phyloP scores from a whole-genome alignment of 2,888 invertebrate species.

The Polydesmus complanatus region DNA sequence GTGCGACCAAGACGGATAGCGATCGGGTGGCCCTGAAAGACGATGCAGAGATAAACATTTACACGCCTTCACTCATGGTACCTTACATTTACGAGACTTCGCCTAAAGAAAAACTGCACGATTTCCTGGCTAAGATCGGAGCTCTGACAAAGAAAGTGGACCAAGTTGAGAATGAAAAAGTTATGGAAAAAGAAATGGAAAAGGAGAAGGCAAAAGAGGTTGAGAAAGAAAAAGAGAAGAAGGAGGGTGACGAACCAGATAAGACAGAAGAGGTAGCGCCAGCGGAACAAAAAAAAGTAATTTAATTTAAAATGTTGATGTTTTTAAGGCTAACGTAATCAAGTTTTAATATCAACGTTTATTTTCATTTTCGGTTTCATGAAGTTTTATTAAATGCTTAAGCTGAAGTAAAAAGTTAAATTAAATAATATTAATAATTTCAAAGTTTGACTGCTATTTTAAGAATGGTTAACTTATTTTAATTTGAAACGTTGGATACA shows the following conservation, averaged over 20 bases:
- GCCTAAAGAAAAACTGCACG: slow-evolving; percentile 59
- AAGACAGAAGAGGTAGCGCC: too few species aligned
- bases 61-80: slow-evolving; percentile 83
- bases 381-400: too few species aligned
- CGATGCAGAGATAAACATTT: slow-evolving; percentile 83
- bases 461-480: too few species aligned
- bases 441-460: too few species aligned
- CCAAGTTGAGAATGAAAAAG: slow-evolving; percentile 13
- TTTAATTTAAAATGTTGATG: too few species aligned
- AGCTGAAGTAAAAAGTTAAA: too few species aligned
- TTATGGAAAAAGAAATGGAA: slow-evolving; percentile 28
- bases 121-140: slow-evolving; percentile 35
- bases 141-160: slow-evolving; percentile 1
- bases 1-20: slow-evolving; percentile 21
- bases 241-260: slow-evolving; percentile 29
- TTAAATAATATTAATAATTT: too few species aligned
- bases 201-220: slow-evolving; percentile 11
- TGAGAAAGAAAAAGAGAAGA: slow-evolving; percentile 19
- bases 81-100: slow-evolving; percentile 88
- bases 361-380: too few species aligned
- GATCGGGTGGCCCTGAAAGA: slow-evolving; percentile 34
- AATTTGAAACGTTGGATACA: too few species aligned
- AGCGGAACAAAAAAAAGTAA: too few species aligned
- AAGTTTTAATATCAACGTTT: too few species aligned
- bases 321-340: too few species aligned